A percentile compares a stretch with the other conserved stretches of the same genome.
phyloP scores from a whole-genome alignment of 2,888 invertebrate species.

The Macrophya alboannulata region DNA sequence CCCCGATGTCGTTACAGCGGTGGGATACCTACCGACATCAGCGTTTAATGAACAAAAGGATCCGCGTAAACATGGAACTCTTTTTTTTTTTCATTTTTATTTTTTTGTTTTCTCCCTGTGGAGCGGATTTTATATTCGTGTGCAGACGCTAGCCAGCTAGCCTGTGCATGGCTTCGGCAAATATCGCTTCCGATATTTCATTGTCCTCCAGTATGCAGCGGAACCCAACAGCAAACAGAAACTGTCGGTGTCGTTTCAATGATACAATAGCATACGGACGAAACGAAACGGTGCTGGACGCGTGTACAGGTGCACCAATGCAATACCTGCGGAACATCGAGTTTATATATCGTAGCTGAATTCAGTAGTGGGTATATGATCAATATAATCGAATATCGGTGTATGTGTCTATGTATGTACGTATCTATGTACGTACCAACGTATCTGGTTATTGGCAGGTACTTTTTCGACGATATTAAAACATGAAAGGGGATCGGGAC shows the following conservation, averaged over 20 bases:
- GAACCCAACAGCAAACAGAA: slow-evolving; percentile 37
- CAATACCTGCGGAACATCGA: background rate
- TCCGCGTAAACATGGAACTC: slow-evolving; percentile 6
- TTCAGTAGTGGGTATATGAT: background rate
- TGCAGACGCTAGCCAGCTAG: background rate
- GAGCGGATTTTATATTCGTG: slow-evolving; percentile 7
- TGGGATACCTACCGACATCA: background rate
- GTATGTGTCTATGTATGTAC: too few relatives aligned
- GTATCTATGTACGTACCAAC: background rate
- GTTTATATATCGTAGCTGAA: background rate
- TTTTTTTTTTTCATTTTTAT: background rate
- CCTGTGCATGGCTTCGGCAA: background rate
- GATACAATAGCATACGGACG: background rate
- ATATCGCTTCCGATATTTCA: slow-evolving; percentile 40
- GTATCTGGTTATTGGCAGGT: slow-evolving; percentile 2
- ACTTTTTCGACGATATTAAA: background rate
- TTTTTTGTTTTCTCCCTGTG: background rate
- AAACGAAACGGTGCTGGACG: background rate
- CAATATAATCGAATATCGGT: background rate
- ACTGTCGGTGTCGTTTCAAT: slow-evolving; percentile 21
- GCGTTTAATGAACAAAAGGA: slow-evolving; percentile 38
- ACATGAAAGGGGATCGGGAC: background rate
- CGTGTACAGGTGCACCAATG: background rate
- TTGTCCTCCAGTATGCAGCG: slow-evolving; percentile 35
- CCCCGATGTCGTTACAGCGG: background rate